Evolutionary conservation across 1,140 invertebrate genomes (phyloP).

Genomic region (Callitettix versicolor): DNA sequence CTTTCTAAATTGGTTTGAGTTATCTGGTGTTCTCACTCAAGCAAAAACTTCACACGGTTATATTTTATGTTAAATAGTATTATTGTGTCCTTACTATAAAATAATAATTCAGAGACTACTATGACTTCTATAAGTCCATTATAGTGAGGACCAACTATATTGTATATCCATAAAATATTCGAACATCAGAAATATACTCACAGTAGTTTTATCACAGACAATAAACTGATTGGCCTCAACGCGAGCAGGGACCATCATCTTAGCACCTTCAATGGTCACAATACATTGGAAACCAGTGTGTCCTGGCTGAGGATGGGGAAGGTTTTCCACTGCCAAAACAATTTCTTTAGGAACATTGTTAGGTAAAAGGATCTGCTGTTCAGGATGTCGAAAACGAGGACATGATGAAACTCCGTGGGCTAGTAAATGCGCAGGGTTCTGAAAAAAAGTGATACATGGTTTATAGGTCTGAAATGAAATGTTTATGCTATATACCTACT

Average conservation of each 20-base stretch:
- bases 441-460: conserved; percentile 25
- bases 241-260: conserved; percentile 75
- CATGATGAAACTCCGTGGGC: conserved; percentile 67
- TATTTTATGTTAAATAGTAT: too few relatives aligned
- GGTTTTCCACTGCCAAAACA: conserved; percentile 76
- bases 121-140: too few relatives aligned
- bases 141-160: too few relatives aligned
- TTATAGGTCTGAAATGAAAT: too few relatives aligned
- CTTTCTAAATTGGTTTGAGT: too few relatives aligned
- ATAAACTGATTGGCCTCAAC: conserved; percentile 72
- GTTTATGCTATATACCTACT: too few relatives aligned
- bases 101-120: too few relatives aligned
- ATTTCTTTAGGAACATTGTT: conserved; percentile 84
- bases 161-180: too few relatives aligned
- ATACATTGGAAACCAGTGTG: conserved; percentile 85
- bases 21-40: too few relatives aligned
- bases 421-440: conserved; percentile 59
- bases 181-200: conserved; percentile 36
- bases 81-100: too few relatives aligned
- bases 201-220: conserved; percentile 79
- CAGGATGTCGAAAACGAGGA: conserved; percentile 61
- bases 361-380: conserved; percentile 60
- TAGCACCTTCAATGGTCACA: conserved; percentile 80
- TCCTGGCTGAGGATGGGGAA: conserved; percentile 73
- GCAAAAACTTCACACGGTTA: too few relatives aligned